Evolutionary conservation across 2,113 vertebrate genomes (phyloP).

Genomic region (Antennarius striatus): DNA sequence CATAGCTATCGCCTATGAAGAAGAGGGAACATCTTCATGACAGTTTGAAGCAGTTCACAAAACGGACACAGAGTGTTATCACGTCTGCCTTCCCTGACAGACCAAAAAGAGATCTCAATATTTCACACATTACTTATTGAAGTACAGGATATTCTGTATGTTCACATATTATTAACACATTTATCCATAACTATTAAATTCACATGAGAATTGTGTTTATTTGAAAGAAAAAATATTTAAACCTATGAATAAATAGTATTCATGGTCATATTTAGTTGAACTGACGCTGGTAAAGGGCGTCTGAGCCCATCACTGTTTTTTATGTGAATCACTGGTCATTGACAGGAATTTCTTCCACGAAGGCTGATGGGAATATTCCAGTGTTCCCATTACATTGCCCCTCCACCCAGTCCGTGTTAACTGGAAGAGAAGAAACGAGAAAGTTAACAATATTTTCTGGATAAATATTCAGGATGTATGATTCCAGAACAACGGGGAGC

Average conservation of each 20-base stretch:
- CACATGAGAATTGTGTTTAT: neutral
- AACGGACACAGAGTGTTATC: slow-evolving; percentile 5
- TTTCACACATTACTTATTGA: neutral
- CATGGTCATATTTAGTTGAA: neutral
- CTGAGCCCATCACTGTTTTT: neutral
- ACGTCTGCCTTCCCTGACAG: neutral
- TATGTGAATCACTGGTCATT: neutral
- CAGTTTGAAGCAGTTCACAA: neutral
- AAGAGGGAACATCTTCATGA: slow-evolving; percentile 76
- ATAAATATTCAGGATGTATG: neutral
- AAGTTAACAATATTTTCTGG: slow-evolving; percentile 6
- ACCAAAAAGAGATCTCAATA: neutral
- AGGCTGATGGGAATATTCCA: slow-evolving; percentile 92
- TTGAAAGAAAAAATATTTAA: too few relatives aligned
- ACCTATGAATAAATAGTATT: too few relatives aligned
- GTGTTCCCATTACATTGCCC: slow-evolving; percentile 86
- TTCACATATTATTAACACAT: neutral
- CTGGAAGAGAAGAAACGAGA: slow-evolving; percentile 65
- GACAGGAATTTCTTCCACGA: slow-evolving; percentile 69
- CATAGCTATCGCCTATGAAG: slow-evolving; percentile 95
- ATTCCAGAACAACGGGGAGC: neutral
- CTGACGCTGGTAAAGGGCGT: neutral
- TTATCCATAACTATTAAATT: neutral
- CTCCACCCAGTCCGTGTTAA: slow-evolving; percentile 94
- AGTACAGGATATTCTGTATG: too few relatives aligned